Conservation (phyloP, 2,888 invertebrate genomes). For the Metacarcinus magister region DNA sequence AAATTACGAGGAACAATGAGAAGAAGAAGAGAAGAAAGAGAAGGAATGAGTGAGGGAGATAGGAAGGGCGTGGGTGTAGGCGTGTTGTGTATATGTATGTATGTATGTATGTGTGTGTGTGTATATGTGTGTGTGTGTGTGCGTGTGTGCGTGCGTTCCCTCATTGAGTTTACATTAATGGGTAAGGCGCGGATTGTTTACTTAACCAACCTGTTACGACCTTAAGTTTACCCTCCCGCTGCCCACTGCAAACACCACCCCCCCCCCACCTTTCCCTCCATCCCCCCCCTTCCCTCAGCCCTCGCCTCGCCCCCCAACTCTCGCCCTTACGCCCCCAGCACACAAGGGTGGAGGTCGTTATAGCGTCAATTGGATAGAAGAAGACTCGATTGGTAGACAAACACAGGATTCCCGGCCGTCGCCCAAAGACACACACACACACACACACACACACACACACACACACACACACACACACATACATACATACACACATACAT, state of each 20-base stretch:
- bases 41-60: neutral
- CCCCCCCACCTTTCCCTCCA: neutral
- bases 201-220: neutral
- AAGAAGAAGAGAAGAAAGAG: neutral
- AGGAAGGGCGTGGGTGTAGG: neutral
- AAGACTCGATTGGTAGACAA: neutral
- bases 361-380: neutral
- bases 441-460: neutral
- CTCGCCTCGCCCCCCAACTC: neutral
- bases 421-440: neutral
- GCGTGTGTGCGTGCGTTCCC: neutral
- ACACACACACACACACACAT: too few species aligned
- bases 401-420: neutral
- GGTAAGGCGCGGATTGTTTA: neutral
- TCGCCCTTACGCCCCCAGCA: neutral
- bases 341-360: neutral
- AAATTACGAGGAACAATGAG: neutral
- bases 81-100: too few species aligned
- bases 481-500: too few species aligned
- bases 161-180: conserved; percentile 58
- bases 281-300: neutral
- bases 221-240: neutral
- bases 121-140: neutral
- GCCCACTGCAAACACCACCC: neutral
- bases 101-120: neutral